Conservation (phyloP, 2,888 invertebrate species). For the Cataglyphis livida region DNA sequence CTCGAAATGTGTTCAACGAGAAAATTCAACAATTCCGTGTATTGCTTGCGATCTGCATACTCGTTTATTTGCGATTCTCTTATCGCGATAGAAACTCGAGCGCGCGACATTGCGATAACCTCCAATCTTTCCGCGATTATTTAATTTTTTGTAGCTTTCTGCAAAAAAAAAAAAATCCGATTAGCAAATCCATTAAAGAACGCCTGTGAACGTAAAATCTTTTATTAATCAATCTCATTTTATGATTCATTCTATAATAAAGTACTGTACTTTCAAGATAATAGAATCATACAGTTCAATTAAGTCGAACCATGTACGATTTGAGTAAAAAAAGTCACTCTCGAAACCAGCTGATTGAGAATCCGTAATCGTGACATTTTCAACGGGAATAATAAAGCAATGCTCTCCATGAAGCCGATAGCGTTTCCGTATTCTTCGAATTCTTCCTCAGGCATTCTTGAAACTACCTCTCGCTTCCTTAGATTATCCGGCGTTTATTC, state of each 20-base stretch:
- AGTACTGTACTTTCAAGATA: slow-evolving; percentile 38
- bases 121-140: slow-evolving; percentile 32
- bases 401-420: not conserved
- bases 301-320: slow-evolving; percentile 2
- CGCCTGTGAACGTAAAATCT: slow-evolving; percentile 45
- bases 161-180: not conserved
- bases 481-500: not conserved
- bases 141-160: not conserved
- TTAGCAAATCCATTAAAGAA: slow-evolving; percentile 34
- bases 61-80: slow-evolving; percentile 27
- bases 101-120: slow-evolving; percentile 33
- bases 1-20: not conserved
- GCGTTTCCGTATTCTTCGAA: slow-evolving; percentile 16
- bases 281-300: slow-evolving; percentile 15
- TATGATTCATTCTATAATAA: slow-evolving; percentile 54
- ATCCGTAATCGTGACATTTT: slow-evolving; percentile 16
- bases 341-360: slow-evolving; percentile 14
- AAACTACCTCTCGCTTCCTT: slow-evolving; percentile 18
- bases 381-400: slow-evolving; percentile 2
- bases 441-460: not conserved
- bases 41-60: not conserved
- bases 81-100: slow-evolving; percentile 9
- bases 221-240: slow-evolving; percentile 52
- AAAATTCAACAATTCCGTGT: not conserved
- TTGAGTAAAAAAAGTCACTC: slow-evolving; percentile 13